Conservation (phyloP, 2,888 invertebrate species). For the Drosophila histrio region DNA sequence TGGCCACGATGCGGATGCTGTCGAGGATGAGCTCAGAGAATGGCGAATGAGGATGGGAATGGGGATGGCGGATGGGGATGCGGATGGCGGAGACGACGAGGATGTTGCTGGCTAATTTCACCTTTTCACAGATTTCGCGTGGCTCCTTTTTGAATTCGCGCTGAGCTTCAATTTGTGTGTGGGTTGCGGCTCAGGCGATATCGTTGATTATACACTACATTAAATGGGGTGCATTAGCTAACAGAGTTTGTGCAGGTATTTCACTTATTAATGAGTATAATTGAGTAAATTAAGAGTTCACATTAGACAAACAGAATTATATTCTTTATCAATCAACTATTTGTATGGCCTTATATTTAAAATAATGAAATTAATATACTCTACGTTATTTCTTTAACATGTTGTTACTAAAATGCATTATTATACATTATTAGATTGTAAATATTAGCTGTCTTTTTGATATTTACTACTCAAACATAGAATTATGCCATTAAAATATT, state of each 20-base stretch:
- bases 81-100: background rate
- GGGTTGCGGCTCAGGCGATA: conserved; percentile 43
- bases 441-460: no score
- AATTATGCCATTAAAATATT: no score
- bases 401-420: no score
- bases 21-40: background rate
- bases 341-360: no score
- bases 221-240: background rate
- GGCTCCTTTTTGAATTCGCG: conserved; percentile 36
- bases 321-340: no score
- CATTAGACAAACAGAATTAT: no score
- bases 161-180: conserved; percentile 36
- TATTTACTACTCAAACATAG: no score
- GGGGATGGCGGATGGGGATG: background rate
- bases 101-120: conserved; percentile 70
- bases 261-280: no score
- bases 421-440: no score
- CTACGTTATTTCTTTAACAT: no score
- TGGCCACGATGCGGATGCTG: conserved; percentile 55
- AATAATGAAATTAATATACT: no score
- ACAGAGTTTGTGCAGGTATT: background rate
- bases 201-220: conserved; percentile 12
- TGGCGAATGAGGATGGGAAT: background rate
- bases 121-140: conserved; percentile 71
- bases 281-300: no score